phyloP scores from a whole-genome alignment of 2,888 invertebrate species.

The Pterobdella sp. region DNA sequence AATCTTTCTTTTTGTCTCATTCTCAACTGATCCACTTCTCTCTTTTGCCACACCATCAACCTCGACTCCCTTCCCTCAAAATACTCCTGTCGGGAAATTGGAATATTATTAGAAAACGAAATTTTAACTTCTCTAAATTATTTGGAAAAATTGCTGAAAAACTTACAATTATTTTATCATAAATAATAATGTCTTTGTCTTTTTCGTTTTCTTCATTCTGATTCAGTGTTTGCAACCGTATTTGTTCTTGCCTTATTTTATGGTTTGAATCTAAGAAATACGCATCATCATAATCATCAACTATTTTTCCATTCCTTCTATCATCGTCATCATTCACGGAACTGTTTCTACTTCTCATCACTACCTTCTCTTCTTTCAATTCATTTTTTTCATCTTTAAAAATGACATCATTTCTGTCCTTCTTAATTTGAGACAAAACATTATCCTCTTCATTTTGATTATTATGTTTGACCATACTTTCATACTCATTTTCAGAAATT shows the following conservation, averaged over 20 bases:
- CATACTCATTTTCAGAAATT: neutral
- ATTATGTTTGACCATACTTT: neutral
- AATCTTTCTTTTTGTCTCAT: neutral
- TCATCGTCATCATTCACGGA: neutral
- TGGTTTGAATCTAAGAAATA: neutral
- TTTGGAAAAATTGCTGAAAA: neutral
- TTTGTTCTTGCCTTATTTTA: too few species aligned
- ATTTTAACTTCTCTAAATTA: neutral
- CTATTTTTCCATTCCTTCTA: neutral
- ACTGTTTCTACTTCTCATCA: neutral
- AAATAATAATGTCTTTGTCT: neutral
- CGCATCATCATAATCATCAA: constrained; percentile 2
- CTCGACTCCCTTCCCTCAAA: neutral
- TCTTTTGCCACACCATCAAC: neutral
- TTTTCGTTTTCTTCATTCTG: too few species aligned
- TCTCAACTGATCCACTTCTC: neutral
- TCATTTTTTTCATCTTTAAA: neutral
- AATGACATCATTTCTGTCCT: too few species aligned
- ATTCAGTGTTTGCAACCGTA: too few species aligned
- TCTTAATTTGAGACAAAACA: too few species aligned
- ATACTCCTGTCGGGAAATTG: neutral
- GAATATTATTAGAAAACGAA: too few species aligned
- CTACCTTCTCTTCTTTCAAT: neutral
- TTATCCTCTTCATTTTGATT: neutral
- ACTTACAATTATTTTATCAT: constrained; percentile 5